Evolutionary conservation across 2,113 vertebrate species (phyloP).

Genomic region (Thermophis baileyi): DNA sequence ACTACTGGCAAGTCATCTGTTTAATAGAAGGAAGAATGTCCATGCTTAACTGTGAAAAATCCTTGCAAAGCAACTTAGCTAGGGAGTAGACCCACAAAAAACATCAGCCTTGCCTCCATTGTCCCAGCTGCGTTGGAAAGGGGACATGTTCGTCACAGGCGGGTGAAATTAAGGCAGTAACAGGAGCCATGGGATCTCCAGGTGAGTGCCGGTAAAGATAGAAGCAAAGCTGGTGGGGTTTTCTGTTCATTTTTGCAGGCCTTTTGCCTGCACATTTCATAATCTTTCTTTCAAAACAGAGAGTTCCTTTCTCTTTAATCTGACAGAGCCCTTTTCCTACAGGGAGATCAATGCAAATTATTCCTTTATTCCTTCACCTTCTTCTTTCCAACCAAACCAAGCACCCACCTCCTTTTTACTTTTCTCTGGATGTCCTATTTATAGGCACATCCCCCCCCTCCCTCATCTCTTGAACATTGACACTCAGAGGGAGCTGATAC

Average conservation of each 20-base stretch:
- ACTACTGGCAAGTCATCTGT: neutral
- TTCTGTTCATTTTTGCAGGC: neutral
- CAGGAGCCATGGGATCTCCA: neutral
- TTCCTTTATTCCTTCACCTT: slow-evolving; percentile 2
- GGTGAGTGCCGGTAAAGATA: neutral
- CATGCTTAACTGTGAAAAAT: neutral
- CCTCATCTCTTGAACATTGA: slow-evolving; percentile 5
- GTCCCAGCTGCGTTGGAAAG: neutral
- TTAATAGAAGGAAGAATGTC: neutral
- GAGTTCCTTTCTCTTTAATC: neutral
- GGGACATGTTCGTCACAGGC: neutral
- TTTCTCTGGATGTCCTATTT: slow-evolving; percentile 11
- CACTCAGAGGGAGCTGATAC: neutral
- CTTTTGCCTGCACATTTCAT: neutral
- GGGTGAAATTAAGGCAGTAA: neutral
- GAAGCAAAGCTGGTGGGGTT: neutral
- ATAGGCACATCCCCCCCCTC: slow-evolving; percentile 6
- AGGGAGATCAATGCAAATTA: neutral
- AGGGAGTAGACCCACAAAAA: neutral
- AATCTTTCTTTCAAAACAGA: neutral
- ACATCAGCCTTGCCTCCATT: neutral
- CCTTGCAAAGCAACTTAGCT: neutral
- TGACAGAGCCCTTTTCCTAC: neutral
- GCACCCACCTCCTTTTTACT: neutral
- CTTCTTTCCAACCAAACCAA: neutral